Conservation (phyloP, 2,888 invertebrate species). For the Dryomyza anilis region DNA sequence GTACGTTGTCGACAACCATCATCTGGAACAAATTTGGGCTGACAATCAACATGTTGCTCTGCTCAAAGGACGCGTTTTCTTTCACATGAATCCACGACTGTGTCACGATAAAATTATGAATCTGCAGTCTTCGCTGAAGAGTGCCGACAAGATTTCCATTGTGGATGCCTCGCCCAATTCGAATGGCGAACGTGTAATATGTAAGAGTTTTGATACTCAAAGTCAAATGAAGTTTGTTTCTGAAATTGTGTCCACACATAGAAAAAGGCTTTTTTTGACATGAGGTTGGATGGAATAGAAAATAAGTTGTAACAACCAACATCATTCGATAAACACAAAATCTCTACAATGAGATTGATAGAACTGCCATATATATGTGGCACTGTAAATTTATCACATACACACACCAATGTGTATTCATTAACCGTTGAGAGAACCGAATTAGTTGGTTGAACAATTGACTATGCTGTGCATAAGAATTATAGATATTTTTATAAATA, state of each 20-base stretch:
- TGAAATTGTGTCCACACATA: no score
- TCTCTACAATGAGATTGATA: no score
- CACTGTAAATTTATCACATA: no score
- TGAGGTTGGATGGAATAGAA: no score
- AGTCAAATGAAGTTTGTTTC: not conserved
- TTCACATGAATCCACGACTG: constrained; percentile 76
- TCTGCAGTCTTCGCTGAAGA: constrained; percentile 58
- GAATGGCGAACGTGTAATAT: constrained; percentile 90
- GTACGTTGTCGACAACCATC: constrained; percentile 70
- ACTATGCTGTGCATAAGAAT: not conserved
- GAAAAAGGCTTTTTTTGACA: no score
- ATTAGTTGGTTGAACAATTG: no score
- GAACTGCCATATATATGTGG: no score
- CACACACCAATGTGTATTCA: no score
- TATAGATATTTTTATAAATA: not conserved
- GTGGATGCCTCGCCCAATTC: constrained; percentile 65
- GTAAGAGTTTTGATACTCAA: constrained; percentile 65
- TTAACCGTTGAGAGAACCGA: no score
- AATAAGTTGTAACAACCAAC: no score
- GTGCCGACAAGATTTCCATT: constrained; percentile 37
- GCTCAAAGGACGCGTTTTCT: constrained; percentile 67
- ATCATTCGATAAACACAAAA: no score
- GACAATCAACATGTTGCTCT: constrained; percentile 63
- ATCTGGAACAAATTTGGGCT: constrained; percentile 69
- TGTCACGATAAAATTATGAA: constrained; percentile 68